Evolutionary conservation across 2,888 invertebrate species (phyloP).

Genomic region (Papilio demoleus): DNA sequence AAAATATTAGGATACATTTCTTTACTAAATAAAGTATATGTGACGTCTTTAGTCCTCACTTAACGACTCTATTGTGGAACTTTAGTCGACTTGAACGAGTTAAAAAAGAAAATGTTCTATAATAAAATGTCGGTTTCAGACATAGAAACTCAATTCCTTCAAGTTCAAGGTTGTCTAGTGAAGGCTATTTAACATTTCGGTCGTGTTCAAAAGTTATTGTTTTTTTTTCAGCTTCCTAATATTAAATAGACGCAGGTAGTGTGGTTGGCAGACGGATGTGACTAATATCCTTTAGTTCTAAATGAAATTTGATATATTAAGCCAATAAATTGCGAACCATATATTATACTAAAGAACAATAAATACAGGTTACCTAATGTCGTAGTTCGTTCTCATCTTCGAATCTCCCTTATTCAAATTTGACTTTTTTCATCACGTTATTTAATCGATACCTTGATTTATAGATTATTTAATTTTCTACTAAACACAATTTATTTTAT

Average conservation of each 20-base stretch:
- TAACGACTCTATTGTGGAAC: background rate
- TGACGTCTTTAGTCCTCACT: background rate
- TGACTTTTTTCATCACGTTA: too few species aligned
- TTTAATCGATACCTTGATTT: too few species aligned
- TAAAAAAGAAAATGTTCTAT: background rate
- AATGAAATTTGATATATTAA: conserved; percentile 4
- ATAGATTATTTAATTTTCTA: too few species aligned
- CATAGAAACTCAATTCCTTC: conserved; percentile 25
- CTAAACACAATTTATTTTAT: too few species aligned
- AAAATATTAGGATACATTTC: background rate
- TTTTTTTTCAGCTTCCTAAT: conserved; percentile 32
- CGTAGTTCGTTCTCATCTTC: too few species aligned
- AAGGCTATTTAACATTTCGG: conserved; percentile 35
- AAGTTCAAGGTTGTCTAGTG: conserved; percentile 34
- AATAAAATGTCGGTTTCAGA: background rate
- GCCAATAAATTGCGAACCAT: background rate
- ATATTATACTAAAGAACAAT: background rate
- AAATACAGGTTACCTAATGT: too few species aligned
- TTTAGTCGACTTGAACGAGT: too few species aligned
- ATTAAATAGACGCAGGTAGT: conserved; percentile 26
- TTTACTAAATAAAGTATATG: background rate
- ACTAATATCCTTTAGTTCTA: conserved; percentile 36
- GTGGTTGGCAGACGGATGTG: conserved; percentile 34
- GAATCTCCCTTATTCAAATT: too few species aligned
- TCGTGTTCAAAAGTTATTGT: conserved; percentile 33